Base-by-base conservation (phyloP, 2,113 vertebrate species). In the Rhinichthys klamathensis region DNA sequence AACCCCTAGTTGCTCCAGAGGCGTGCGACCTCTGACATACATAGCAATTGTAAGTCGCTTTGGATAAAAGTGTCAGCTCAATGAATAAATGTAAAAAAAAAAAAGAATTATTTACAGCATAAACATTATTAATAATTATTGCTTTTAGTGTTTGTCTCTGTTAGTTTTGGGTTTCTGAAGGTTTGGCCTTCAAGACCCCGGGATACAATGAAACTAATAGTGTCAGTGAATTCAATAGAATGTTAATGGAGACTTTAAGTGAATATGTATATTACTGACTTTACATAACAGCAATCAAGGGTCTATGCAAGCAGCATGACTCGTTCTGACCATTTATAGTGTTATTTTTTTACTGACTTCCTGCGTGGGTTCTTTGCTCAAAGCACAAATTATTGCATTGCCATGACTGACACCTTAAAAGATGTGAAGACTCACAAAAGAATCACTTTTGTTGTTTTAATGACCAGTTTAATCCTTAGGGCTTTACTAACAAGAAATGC, bases 391-490 rank as follows among this genome's bases (percentile, higher is more conserved):
- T 60, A 78, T 21, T 60, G 21, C 76, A 78, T 25, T 54, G 54
- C 54, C 54, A 60, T 78, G 54, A 78, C 54, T 78, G 76, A 60
- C 74, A 77, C 27, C 16, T 41, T 54, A 15, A 41, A 78, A 38
- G 32, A 60, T 1, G 12, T 4, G 6, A 78, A 23, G 11, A 38
- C 11, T 78, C 32, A 77, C 75, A 58, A 58, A 78, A 78, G 11
- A 35, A 58, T 58, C 44, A 75, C 46, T 76, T 78, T 78, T 23
- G 54, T 4, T 56, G 46, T 56, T 77, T 51, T 32, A 56, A 77
- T 56, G 49, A 78, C 18, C 75, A 78, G 46, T 76, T 77, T 77
- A 78, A 78, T 6, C 23, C 21, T 16, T 60, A 79, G 74, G 27
- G 74, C 7, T 76, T 76, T 56, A 54, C 21, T 32, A 21, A 76